Conservation (phyloP, 2,113 vertebrate species). For the Dipodomys merriami region DNA sequence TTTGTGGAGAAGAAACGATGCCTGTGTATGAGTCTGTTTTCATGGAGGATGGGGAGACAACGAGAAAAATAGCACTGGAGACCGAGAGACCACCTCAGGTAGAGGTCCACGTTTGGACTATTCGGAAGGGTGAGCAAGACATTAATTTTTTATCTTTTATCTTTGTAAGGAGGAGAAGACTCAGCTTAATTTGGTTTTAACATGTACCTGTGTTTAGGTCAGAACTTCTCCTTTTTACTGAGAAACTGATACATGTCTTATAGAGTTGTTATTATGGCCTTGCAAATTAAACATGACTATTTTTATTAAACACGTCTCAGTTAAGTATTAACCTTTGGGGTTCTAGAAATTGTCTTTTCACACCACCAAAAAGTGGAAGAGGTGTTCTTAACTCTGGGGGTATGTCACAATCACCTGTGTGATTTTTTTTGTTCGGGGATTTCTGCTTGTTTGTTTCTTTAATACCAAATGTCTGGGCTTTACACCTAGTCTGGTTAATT, state of each 20-base stretch:
- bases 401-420: neutral
- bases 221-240: slow-evolving; percentile 34
- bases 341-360: slow-evolving; percentile 32
- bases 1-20: slow-evolving; percentile 89
- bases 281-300: slow-evolving; percentile 2
- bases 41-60: slow-evolving; percentile 85
- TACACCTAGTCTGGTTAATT: neutral
- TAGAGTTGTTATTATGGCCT: neutral
- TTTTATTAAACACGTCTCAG: neutral
- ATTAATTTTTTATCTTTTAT: neutral
- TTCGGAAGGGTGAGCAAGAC: slow-evolving; percentile 86
- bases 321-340: neutral
- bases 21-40: slow-evolving; percentile 88
- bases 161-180: neutral
- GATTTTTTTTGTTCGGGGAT: neutral
- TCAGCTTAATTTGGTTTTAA: slow-evolving; percentile 41
- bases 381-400: slow-evolving; percentile 1
- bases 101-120: slow-evolving; percentile 90
- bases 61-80: slow-evolving; percentile 90
- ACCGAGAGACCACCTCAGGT: slow-evolving; percentile 86
- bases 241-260: slow-evolving; percentile 33
- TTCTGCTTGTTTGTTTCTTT: neutral
- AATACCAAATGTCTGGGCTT: neutral
- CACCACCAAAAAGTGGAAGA: slow-evolving; percentile 5
- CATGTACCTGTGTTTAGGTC: neutral